Evolutionary conservation across 1,140 invertebrate species (phyloP), one percentile per base, ranked within the genome.

Genomic region (Cylas formicarius): DNA sequence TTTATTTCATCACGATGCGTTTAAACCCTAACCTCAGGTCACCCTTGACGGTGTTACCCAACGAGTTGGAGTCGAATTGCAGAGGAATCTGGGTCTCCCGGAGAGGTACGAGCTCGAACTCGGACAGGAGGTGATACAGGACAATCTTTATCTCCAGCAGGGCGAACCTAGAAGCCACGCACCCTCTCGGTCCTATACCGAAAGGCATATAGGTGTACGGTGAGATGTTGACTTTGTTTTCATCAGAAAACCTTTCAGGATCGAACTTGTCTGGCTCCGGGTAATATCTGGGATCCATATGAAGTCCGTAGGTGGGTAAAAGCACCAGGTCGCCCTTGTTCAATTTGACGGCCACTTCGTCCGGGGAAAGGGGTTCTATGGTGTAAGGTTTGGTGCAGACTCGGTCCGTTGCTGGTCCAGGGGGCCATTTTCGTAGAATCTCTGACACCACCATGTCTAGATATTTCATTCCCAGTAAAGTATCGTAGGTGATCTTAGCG

Each of bases 211-310:
- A 39, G 22, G 69, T 52, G 46, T 59, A 69, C 10, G 53, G 67
- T 48, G 62, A 67, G 17, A 73, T 57, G 27, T 61, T 53, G 1
- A 53, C 46, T 23, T 63, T 53, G 23, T 74, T 70, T 32, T 78
- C 76, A 0, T 69, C 62, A 3, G 68, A 52, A 61, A 84, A 84
- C 38, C 80, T 64, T 11, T 83, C 78, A 1, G 82, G 80, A 58
- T 80, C 66, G 45, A 80, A 84, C 5, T n/a, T n/a, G n/a, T n/a
- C n/a, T n/a, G n/a, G n/a, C n/a, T n/a, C n/a, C 43, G 76, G 69
- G 52, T 72, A 84, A 21, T 67, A 61, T 17, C 63, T 56, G 1
- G 66, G 57, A 54, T 70, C 66, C 6, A 57, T 58, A 43, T 71
- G 68, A 42, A 70, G 60, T 29, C 57, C 58, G 41, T 62, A 57